Evolutionary conservation across 2,797 vertebrate species (phyloP), one percentile per base, ranked within the genome.

Genomic region (Rhinoraja longicauda): DNA sequence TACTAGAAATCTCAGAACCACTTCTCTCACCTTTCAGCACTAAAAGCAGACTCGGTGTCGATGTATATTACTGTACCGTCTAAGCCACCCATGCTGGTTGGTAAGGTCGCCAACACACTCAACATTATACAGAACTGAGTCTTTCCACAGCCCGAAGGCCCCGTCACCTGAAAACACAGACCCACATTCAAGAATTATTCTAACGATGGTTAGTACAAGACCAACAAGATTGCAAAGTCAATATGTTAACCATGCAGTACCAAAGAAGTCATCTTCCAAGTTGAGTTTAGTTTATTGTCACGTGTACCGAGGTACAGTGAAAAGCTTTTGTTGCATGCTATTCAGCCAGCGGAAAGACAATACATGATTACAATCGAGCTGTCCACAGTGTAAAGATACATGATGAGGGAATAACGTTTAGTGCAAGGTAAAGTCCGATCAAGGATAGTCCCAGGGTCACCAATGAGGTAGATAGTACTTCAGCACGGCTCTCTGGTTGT

Each of bases 61-160:
- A 98, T 95, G 93, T 97, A 98, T 93, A 97, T 95, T 92, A 97
- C 97, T 75, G 96, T 95, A 45, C 96, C 96, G 94, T 96, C 96
- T 39, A 97, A 94, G 93, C 97, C 97, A 82, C 97, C 97, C 96
- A 97, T 95, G 93, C 93, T 95, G 79, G 93, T 93, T 1, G 97
- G 97, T 75, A 98, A 94, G 0, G 97, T 97, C 93, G 97, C 96
- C 95, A 98, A 93, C 93, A 97, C 94, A 86, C 97, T 97, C 94
- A 97, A 93, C 97, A 97, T 97, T 93, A 97, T 95, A 94, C 97
- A 98, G 95, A 98, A 96, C 0, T 98, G 97, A 94, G 96, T 97
- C 95, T 98, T 98, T n/a, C 97, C 97, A 95, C 97, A 97, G 93
- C 97, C 97, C 53, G 97, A 96, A 39, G 97, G 97, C 32, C 97